Conservation (phyloP, 1,140 invertebrate species). For the Holcopasites calliopsidis region DNA sequence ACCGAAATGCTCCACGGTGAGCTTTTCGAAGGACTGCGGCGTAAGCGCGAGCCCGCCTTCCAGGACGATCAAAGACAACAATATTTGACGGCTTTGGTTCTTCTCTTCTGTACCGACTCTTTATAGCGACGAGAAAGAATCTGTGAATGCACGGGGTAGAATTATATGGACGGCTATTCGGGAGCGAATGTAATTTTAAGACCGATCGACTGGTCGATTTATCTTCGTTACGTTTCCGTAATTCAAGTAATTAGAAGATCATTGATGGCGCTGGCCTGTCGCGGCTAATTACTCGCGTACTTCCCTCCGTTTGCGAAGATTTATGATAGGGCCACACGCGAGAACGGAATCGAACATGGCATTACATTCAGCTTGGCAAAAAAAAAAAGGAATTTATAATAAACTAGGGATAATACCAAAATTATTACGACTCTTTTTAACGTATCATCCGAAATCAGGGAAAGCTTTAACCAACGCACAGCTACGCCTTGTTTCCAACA, state of each 20-base stretch:
- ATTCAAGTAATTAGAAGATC: constrained; percentile 37
- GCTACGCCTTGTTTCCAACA: no score
- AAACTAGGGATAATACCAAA: no score
- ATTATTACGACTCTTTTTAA: no score
- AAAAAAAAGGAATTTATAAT: no score
- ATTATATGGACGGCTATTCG: background rate
- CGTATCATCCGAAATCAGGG: no score
- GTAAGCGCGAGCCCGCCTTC: background rate
- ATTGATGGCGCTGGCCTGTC: constrained; percentile 33
- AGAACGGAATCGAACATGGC: constrained; percentile 17
- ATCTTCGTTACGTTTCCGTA: constrained; percentile 41
- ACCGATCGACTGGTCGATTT: constrained; percentile 10
- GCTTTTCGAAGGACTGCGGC: background rate
- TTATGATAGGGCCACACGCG: constrained; percentile 28
- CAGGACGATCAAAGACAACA: no score
- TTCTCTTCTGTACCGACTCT: no score
- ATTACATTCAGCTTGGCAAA: no score
- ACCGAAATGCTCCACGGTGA: background rate
- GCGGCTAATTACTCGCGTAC: constrained; percentile 32
- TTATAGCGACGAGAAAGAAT: background rate
- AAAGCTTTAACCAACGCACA: no score
- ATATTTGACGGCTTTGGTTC: no score
- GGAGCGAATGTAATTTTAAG: constrained; percentile 4
- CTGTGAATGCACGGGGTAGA: background rate
- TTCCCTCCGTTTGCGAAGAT: constrained; percentile 42